phyloP scores from a whole-genome alignment of 2,888 invertebrate species.

The Volucella bombylans region DNA sequence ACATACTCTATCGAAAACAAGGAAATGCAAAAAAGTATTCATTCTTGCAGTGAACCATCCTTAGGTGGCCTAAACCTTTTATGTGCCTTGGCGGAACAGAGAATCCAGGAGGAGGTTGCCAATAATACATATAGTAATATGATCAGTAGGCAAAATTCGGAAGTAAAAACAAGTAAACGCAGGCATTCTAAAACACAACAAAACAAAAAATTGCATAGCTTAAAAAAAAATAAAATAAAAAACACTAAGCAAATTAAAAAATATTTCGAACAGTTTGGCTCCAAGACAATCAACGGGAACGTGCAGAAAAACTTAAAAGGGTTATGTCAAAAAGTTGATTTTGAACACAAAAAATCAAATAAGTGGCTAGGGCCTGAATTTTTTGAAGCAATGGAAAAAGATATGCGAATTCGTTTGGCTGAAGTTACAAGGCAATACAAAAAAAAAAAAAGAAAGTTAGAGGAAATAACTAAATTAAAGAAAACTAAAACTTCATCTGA shows the following conservation, averaged over 20 bases:
- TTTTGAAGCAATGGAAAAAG: slow-evolving; percentile 90
- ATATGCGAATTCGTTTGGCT: slow-evolving; percentile 91
- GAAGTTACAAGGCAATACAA: slow-evolving; percentile 91
- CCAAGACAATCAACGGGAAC: slow-evolving; percentile 78
- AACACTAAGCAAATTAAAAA: slow-evolving; percentile 76
- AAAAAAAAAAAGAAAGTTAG: slow-evolving; percentile 92
- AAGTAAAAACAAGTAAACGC: slow-evolving; percentile 82
- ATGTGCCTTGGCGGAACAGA: slow-evolving; percentile 92
- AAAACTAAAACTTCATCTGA: slow-evolving; percentile 79
- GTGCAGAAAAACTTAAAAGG: slow-evolving; percentile 78
- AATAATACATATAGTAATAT: slow-evolving; percentile 20
- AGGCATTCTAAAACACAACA: slow-evolving; percentile 83
- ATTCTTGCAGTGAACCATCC: slow-evolving; percentile 71
- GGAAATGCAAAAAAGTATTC: neutral
- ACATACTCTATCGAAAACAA: slow-evolving; percentile 27
- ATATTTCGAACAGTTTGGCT: slow-evolving; percentile 74
- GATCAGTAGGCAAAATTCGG: slow-evolving; percentile 30
- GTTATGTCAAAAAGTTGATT: slow-evolving; percentile 78
- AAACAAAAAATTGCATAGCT: slow-evolving; percentile 81
- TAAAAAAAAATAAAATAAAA: slow-evolving; percentile 82
- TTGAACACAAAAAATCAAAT: slow-evolving; percentile 77
- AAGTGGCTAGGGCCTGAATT: slow-evolving; percentile 84
- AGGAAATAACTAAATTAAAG: slow-evolving; percentile 85
- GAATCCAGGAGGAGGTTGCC: slow-evolving; percentile 89
- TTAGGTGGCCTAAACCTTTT: slow-evolving; percentile 88